Evolutionary conservation across 2,888 invertebrate species (phyloP), one percentile per base, ranked within the genome.

Genomic region (Melanotus villosus): DNA sequence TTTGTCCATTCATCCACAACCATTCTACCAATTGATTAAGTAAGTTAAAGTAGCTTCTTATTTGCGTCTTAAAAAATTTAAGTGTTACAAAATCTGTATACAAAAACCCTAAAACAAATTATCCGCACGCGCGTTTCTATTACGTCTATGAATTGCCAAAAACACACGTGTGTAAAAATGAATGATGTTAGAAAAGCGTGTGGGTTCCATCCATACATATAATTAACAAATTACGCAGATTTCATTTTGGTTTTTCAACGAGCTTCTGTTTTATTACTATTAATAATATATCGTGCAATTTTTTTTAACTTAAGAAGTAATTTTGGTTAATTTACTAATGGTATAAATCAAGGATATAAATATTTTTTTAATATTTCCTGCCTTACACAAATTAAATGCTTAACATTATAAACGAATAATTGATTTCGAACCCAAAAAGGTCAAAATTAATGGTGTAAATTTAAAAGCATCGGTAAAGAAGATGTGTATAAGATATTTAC

Each of bases 341-440:
- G 14, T 12, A 12, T 5, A n/a, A 10, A 18, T 19, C 45, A 45
- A 45, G 45, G 45, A 45, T 45, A 21, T 18, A 4, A n/a, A 45
- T 19, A 38, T 38, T 38, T 38, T 38, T 38, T 38, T 38, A 38
- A 38, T 38, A 32, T 38, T n/a, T 14, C 36, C 36, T 21, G 45
- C 26, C 16, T 1, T 6, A 50, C 9, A 34, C 14, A 34, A 56
- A 32, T 32, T 56, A 56, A 56, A 16, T 6, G 5, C 26, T 16
- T 56, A 56, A 34, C 56, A 56, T 56, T 56, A n/a, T 56, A 1
- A 6, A n/a, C 23, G 36, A 56, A 56, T 56, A 56, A 34, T 32
- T 56, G 34, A 56, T 56, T 56, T 56, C 6, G 34, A 26, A 26
- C 36, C 14, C 9, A 56, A 56, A 56, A 56, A 56, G 56, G 56